Conservation (phyloP, 2,888 invertebrate species). For the Lithophane semibrunnea region DNA sequence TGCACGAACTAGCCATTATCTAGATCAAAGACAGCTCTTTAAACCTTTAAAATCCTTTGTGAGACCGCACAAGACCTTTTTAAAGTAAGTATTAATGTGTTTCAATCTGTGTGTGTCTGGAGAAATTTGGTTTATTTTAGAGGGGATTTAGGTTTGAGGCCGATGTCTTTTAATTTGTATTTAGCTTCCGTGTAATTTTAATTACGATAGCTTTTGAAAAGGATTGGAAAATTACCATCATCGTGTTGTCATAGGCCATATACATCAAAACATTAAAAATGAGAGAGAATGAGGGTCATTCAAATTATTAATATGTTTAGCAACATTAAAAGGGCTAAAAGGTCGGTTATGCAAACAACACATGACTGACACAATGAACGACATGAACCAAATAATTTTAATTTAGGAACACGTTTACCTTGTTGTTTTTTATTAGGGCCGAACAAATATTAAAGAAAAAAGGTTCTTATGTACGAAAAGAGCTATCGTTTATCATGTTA, state of each 20-base stretch:
- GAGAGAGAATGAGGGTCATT: conserved; percentile 4
- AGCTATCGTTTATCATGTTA: conserved; percentile 34
- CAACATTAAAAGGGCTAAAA: conserved; percentile 25
- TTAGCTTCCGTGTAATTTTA: neutral
- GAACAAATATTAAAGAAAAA: conserved; percentile 33
- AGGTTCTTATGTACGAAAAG: conserved; percentile 20
- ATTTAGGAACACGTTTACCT: conserved; percentile 25
- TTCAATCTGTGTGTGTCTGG: conserved; percentile 19
- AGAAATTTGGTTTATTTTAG: conserved; percentile 22
- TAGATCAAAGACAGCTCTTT: conserved; percentile 62
- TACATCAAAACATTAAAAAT: neutral
- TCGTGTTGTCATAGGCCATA: too few relatives aligned
- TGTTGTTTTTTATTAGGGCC: conserved; percentile 18
- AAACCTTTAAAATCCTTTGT: conserved; percentile 62
- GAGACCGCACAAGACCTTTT: conserved; percentile 46
- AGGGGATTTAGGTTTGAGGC: neutral
- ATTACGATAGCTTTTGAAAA: neutral
- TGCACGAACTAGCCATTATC: conserved; percentile 66
- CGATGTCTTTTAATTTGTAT: conserved; percentile 9
- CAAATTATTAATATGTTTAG: conserved; percentile 26
- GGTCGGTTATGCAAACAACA: conserved; percentile 37
- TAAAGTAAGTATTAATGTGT: conserved; percentile 48
- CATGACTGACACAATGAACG: conserved; percentile 42
- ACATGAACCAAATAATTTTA: conserved; percentile 40
- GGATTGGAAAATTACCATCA: neutral